Percentiles rank a stretch among this genome's conserved stretches.
Evolutionary conservation across 2,113 vertebrate species (phyloP).

Genomic region (Crypturellus undulatus): DNA sequence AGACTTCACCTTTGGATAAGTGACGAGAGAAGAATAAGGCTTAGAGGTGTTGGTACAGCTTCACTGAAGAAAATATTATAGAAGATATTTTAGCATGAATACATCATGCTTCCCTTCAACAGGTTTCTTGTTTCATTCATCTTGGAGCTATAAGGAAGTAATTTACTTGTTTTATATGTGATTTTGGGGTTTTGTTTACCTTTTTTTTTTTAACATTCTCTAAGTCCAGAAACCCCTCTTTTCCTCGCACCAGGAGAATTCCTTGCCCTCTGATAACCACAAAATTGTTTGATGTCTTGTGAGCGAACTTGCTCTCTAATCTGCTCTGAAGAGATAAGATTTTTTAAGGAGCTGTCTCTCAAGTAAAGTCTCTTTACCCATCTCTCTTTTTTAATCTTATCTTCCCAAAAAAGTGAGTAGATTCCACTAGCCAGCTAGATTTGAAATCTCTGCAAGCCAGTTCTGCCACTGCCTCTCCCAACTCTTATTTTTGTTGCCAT

Average conservation of each 20-base stretch:
- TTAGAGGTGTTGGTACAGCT: not conserved
- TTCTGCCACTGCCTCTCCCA: not conserved
- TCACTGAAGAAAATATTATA: not conserved
- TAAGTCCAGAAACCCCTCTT: not conserved
- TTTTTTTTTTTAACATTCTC: slow-evolving; percentile 15
- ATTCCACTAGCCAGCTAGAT: not conserved
- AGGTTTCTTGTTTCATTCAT: not conserved
- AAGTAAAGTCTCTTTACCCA: not conserved
- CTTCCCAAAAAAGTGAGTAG: not conserved
- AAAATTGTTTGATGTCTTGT: not conserved
- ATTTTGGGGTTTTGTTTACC: not conserved
- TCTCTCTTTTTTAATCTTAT: not conserved
- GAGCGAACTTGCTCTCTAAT: not conserved
- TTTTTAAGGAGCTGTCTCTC: not conserved
- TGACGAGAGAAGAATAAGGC: not conserved
- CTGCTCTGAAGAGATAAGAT: not conserved
- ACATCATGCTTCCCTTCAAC: not conserved
- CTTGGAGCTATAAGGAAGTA: not conserved
- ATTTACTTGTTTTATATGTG: not conserved
- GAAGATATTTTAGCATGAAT: not conserved
- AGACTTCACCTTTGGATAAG: not conserved
- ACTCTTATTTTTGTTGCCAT: not conserved
- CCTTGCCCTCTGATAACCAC: not conserved
- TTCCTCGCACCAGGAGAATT: not conserved
- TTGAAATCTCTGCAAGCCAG: not conserved